Conservation (phyloP, 92 coral and sea anemone genomes). For the Epizoanthus scotinus region DNA sequence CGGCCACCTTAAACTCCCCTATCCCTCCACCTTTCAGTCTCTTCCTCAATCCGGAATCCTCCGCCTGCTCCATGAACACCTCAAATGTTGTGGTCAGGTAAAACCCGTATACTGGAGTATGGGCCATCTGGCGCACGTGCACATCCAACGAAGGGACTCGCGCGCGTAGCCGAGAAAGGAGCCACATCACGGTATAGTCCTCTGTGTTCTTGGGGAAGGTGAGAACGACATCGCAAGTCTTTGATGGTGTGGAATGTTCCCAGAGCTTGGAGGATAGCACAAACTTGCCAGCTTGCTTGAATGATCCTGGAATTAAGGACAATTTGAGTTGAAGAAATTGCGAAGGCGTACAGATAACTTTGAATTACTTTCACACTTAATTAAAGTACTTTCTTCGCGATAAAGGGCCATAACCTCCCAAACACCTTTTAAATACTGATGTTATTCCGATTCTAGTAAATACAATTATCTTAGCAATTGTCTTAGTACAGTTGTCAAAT, state of each 20-base stretch:
- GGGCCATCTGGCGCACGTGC: conserved; percentile 98
- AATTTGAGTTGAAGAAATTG: too few species aligned
- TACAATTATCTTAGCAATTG: too few species aligned
- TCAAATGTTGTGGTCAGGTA: conserved; percentile 81
- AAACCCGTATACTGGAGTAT: conserved; percentile 93
- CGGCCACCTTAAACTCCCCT: conserved; percentile 80
- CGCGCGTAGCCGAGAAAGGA: conserved; percentile 93
- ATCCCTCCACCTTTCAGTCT: conserved; percentile 97
- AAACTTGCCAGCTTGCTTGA: conserved; percentile 86
- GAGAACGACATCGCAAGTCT: conserved; percentile 91
- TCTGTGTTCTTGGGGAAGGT: conserved; percentile 97
- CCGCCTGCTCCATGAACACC: conserved; percentile 84
- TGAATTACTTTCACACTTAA: too few species aligned
- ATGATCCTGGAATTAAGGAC: conserved; percentile 44
- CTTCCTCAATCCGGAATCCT: conserved; percentile 82
- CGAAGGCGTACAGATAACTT: too few species aligned
- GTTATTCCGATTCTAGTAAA: too few species aligned
- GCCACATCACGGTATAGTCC: conserved; percentile 99
- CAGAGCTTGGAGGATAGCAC: conserved; percentile 96
- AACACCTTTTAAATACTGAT: too few species aligned
- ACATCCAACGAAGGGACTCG: conserved; percentile 93
- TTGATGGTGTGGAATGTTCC: conserved; percentile 95
- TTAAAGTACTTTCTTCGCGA: too few species aligned
- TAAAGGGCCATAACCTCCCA: too few species aligned
- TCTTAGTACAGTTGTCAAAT: too few species aligned